These are phyloP conservation scores for Gallinago jamesoni DNA, from an alignment of 2,113 vertebrate species.

Conservation along the genomic window DNA sequence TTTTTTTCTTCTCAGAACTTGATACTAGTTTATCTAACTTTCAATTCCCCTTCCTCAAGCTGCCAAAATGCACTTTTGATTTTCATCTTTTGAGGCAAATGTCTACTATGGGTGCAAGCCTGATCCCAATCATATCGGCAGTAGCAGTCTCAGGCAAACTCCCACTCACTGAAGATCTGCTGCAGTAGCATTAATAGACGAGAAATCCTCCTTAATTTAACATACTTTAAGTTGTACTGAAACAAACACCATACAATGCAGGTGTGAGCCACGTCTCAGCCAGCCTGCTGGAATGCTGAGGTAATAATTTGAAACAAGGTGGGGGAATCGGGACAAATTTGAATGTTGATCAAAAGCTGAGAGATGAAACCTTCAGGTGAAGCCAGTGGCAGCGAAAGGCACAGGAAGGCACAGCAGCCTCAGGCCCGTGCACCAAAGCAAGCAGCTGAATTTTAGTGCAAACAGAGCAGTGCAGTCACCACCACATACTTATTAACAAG, in stretches of 20 bases:
- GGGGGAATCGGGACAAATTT: neutral
- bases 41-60: neutral
- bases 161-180: neutral
- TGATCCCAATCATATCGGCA: neutral
- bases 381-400: neutral
- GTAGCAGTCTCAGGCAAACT: neutral
- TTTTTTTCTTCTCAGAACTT: neutral
- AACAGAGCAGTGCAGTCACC: neutral
- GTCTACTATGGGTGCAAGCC: neutral
- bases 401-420: neutral
- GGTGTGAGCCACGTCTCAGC: rapidly evolving
- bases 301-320: neutral
- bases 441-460: neutral
- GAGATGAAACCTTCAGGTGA: neutral
- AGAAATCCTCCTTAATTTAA: neutral
- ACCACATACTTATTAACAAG: rapidly evolving
- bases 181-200: neutral
- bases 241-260: neutral
- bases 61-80: neutral
- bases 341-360: neutral
- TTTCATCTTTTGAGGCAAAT: neutral
- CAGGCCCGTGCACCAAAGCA: neutral
- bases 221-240: neutral
- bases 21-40: neutral
- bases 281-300: neutral